Evolutionary conservation across 2,113 vertebrate genomes (phyloP).

Genomic region (Anolis carolinensis): DNA sequence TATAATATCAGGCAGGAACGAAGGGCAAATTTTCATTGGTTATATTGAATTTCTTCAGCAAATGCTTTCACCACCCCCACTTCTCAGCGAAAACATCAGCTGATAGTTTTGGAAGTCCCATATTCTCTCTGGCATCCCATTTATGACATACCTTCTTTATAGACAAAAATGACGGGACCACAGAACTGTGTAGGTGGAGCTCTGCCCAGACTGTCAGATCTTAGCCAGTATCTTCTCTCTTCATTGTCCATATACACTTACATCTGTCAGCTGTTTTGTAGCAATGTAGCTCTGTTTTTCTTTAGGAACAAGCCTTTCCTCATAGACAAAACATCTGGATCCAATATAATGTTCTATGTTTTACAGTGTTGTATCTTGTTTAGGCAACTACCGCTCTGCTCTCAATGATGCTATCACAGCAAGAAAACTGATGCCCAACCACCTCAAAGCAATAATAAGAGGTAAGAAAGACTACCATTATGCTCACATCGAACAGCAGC

Average conservation of each 20-base stretch:
- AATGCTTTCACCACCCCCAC: background rate
- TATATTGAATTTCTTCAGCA: background rate
- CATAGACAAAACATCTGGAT: background rate
- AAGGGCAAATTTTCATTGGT: background rate
- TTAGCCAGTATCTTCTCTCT: background rate
- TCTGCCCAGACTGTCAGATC: too few species aligned
- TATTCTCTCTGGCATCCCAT: background rate
- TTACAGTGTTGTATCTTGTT: constrained; percentile 9
- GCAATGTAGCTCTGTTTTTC: accelerated
- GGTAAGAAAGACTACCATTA: constrained; percentile 73
- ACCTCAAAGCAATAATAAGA: constrained; percentile 91
- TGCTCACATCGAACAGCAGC: background rate
- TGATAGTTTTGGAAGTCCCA: background rate
- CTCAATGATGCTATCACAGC: constrained; percentile 86
- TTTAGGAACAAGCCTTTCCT: background rate
- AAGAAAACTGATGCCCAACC: constrained; percentile 87
- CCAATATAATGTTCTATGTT: background rate
- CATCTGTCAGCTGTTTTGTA: accelerated
- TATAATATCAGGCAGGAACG: background rate
- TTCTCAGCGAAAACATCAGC: background rate
- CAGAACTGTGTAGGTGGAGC: too few species aligned
- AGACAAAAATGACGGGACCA: too few species aligned
- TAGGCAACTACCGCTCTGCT: constrained; percentile 93
- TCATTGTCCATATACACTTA: background rate
- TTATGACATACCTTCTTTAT: background rate